Evolutionary conservation across 1,140 invertebrate genomes (phyloP).

Genomic region (Paracyclopina nana): DNA sequence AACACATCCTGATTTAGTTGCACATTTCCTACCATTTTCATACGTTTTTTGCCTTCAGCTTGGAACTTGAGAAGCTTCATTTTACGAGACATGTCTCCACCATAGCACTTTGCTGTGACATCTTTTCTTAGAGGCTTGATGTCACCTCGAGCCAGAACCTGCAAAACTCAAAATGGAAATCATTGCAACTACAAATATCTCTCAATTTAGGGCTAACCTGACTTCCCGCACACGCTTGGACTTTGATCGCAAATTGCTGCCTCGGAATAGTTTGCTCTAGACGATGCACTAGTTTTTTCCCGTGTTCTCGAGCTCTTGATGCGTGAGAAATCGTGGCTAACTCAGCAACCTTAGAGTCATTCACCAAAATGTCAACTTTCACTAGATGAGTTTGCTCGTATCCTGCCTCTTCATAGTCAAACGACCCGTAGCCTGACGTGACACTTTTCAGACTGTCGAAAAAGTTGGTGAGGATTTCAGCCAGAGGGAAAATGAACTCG

Average conservation of each 20-base stretch:
- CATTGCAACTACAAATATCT: no score
- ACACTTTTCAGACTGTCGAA: constrained; percentile 75
- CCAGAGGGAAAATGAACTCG: constrained; percentile 63
- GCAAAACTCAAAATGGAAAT: no score
- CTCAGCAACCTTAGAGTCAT: constrained; percentile 63
- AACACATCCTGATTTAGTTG: constrained; percentile 77
- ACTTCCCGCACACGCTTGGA: constrained; percentile 62
- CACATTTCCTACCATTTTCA: constrained; percentile 76
- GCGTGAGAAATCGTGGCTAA: constrained; percentile 59
- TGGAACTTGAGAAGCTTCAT: constrained; percentile 75
- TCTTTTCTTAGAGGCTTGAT: constrained; percentile 74
- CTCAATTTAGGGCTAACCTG: no score
- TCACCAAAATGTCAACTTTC: constrained; percentile 43
- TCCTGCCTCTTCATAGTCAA: constrained; percentile 85
- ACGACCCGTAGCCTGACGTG: constrained; percentile 85
- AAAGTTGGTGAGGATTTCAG: constrained; percentile 85
- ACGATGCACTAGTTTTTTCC: constrained; percentile 46
- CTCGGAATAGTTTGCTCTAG: constrained; percentile 71
- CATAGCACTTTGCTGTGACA: constrained; percentile 83
- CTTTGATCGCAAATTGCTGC: constrained; percentile 61
- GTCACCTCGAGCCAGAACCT: constrained; percentile 62
- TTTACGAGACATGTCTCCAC: constrained; percentile 69
- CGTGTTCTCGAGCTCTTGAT: constrained; percentile 41
- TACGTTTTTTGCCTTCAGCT: constrained; percentile 74
- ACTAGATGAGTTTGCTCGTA: constrained; percentile 34